Percentiles rank a stretch among this genome's conserved stretches.
Conservation (phyloP, 2,888 invertebrate genomes). For the Campoplex capitator region DNA sequence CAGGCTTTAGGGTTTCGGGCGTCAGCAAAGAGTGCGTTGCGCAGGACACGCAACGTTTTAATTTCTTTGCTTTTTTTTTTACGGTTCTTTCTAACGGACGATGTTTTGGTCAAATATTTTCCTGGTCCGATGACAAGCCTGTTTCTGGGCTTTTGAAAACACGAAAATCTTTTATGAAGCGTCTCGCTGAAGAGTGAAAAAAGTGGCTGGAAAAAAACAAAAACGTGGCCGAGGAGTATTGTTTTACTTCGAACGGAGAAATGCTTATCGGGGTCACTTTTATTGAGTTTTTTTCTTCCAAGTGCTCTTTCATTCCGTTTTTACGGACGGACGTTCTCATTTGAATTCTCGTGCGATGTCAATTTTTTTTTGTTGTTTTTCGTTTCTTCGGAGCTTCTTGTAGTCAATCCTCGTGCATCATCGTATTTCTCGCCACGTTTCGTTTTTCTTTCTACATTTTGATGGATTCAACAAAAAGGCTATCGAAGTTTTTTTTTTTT, state of each 20-base stretch:
- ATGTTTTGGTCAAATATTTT: slow-evolving; percentile 49
- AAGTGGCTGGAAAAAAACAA: not conserved
- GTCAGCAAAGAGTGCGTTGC: not conserved
- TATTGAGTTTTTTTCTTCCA: not conserved
- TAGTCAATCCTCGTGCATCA: too few relatives aligned
- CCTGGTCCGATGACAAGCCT: not conserved
- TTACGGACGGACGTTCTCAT: not conserved
- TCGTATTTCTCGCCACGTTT: not conserved
- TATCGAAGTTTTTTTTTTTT: too few relatives aligned
- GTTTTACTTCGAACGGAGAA: slow-evolving; percentile 14
- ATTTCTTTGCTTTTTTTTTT: slow-evolving; percentile 14
- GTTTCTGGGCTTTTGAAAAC: not conserved
- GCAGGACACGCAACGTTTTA: not conserved
- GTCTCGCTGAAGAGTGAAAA: not conserved
- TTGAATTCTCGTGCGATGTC: not conserved
- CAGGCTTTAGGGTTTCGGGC: not conserved
- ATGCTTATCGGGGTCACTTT: slow-evolving; percentile 13
- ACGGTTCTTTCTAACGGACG: slow-evolving; percentile 9
- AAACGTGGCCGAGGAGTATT: not conserved
- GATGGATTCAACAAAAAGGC: not conserved
- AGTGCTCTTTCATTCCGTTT: not conserved
- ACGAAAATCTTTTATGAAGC: slow-evolving; percentile 28
- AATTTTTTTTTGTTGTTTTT: not conserved
- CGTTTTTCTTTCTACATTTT: not conserved
- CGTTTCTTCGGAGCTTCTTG: not conserved